Conservation (phyloP, 2,888 invertebrate species). For the Ptychoptera albimana region DNA sequence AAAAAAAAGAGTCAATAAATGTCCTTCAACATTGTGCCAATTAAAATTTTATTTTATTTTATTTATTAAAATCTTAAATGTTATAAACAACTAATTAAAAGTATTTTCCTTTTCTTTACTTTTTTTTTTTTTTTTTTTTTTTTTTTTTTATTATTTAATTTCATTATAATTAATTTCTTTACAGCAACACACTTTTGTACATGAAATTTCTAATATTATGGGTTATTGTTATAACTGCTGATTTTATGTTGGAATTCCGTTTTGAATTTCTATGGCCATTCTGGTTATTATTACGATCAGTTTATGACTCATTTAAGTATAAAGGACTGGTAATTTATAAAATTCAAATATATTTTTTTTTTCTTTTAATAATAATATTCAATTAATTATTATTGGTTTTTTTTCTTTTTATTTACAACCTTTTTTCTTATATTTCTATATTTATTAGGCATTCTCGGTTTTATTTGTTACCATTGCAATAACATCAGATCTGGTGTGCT, state of each 20-base stretch:
- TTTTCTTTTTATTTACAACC: background rate
- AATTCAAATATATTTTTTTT: background rate
- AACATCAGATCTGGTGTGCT: constrained; percentile 96
- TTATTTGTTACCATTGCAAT: constrained; percentile 96
- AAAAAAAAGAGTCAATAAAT: no score
- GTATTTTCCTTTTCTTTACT: no score
- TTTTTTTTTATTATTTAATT: constrained; percentile 13
- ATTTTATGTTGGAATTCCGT: constrained; percentile 94
- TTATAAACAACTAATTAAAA: no score
- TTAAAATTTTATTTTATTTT: no score
- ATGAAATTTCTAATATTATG: constrained; percentile 90
- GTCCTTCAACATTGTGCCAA: no score
- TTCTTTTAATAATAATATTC: no score
- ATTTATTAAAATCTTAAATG: no score
- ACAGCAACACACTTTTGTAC: constrained; percentile 82
- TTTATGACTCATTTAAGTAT: constrained; percentile 95
- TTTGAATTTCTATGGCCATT: constrained; percentile 99
- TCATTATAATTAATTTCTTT: constrained; percentile 14
- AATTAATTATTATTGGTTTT: background rate
- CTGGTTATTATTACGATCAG: constrained; percentile 88
- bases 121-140: constrained; percentile 20
- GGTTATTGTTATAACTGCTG: constrained; percentile 86
- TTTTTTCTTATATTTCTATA: constrained; percentile 17
- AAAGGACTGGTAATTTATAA: constrained; percentile 73
- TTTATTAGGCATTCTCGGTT: constrained; percentile 90